Percentiles rank a stretch among this genome's conserved stretches.
Evolutionary conservation across 2,888 invertebrate species (phyloP).

Genomic region (Tanytarsus gracilentus): DNA sequence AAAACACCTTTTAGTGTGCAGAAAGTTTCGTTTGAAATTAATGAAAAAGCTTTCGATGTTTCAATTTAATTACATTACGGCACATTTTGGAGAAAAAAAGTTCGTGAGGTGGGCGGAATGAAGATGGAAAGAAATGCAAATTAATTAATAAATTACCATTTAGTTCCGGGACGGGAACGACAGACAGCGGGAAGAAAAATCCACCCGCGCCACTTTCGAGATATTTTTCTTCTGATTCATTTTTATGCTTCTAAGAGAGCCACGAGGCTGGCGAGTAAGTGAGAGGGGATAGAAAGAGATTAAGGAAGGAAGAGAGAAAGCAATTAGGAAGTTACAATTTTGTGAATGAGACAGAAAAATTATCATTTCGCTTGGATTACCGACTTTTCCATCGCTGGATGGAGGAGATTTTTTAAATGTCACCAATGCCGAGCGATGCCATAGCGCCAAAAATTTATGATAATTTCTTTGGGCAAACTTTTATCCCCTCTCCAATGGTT

Average conservation of each 20-base stretch:
- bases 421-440: no score
- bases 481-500: no score
- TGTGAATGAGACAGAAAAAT: constrained; percentile 5
- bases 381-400: no score
- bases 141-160: constrained; percentile 29
- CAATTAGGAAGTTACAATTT: constrained; percentile 29
- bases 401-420: no score
- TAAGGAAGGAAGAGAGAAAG: constrained; percentile 29
- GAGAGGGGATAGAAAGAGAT: constrained; percentile 16
- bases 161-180: constrained; percentile 25
- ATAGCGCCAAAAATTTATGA: no score
- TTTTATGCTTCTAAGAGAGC: neutral
- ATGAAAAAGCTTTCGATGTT: constrained; percentile 26
- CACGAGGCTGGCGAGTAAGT: neutral
- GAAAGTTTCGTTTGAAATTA: constrained; percentile 14
- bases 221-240: neutral
- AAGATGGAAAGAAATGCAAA: constrained; percentile 18
- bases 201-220: no score
- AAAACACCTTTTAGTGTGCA: neutral
- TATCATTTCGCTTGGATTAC: no score
- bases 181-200: neutral
- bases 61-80: constrained; percentile 29
- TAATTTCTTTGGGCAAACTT: no score
- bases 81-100: no score
- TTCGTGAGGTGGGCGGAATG: neutral